These are phyloP conservation scores for Tridacna crocea DNA, from an alignment of 2,888 invertebrate genomes.

Conservation along the genomic window DNA sequence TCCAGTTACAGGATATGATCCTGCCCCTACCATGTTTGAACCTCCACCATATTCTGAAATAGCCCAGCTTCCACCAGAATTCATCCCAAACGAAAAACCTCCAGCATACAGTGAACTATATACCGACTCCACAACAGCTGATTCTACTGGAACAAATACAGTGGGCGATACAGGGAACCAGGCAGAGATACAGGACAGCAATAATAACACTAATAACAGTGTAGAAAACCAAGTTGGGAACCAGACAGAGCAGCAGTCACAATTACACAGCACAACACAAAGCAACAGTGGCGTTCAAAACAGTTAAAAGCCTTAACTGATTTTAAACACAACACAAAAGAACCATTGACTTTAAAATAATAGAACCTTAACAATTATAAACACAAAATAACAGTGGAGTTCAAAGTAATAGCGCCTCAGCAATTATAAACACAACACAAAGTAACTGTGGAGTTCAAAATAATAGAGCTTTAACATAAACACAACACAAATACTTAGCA, in stretches of 20 bases:
- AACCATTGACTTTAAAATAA: neutral
- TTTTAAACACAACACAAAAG: neutral
- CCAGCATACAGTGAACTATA: conserved; percentile 23
- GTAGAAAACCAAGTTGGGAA: neutral
- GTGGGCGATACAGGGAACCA: conserved; percentile 16
- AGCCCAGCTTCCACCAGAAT: conserved; percentile 1
- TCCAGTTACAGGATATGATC: conserved; percentile 2
- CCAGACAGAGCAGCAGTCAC: neutral
- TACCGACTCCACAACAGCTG: neutral
- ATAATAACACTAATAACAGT: neutral
- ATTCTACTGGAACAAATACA: neutral
- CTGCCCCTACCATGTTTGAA: conserved; percentile 7
- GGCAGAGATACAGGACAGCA: neutral
- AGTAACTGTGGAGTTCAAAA: too few species aligned
- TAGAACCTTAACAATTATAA: too few species aligned
- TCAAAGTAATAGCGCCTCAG: too few species aligned
- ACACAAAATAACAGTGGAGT: too few species aligned
- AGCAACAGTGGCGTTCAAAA: neutral
- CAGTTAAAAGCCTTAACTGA: too few species aligned
- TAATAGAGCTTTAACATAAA: too few species aligned
- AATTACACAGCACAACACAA: neutral
- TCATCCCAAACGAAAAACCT: conserved; percentile 7
- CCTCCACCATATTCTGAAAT: conserved; percentile 23
- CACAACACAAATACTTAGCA: too few species aligned
- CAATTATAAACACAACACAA: too few species aligned